Conservation (phyloP, 2,113 vertebrate species). For the cat (Felis catus) region F.catus_Fca126_mat1.0 CM031415.1:13832001-13832500, state of each 20-base stretch:
- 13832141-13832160: conserved; percentile 92
- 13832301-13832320: conserved; percentile 93
- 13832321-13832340: conserved; percentile 94
- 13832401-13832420: conserved; percentile 90
- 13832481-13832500: conserved; percentile 93
- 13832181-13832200: conserved; percentile 92
- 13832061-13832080: conserved; percentile 94
- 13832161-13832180: conserved; percentile 94
- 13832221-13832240: conserved; percentile 89
- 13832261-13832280: conserved; percentile 91
- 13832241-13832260: conserved; percentile 91
- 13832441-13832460: conserved; percentile 93
- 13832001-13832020: conserved; percentile 97
- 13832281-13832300: conserved; percentile 93
- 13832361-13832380: conserved; percentile 97
- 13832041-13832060: conserved; percentile 92
- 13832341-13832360: conserved; percentile 91
- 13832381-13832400: conserved; percentile 95
- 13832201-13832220: conserved; percentile 95
- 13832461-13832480: conserved; percentile 90
- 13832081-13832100: conserved; percentile 94
- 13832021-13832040: conserved; percentile 91
- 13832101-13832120: conserved; percentile 89
- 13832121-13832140: conserved; percentile 90
- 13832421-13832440: conserved; percentile 90